These are phyloP conservation scores for Drosophila niveifrons DNA, from an alignment of 2,888 invertebrate species.

Conservation along the genomic window DNA sequence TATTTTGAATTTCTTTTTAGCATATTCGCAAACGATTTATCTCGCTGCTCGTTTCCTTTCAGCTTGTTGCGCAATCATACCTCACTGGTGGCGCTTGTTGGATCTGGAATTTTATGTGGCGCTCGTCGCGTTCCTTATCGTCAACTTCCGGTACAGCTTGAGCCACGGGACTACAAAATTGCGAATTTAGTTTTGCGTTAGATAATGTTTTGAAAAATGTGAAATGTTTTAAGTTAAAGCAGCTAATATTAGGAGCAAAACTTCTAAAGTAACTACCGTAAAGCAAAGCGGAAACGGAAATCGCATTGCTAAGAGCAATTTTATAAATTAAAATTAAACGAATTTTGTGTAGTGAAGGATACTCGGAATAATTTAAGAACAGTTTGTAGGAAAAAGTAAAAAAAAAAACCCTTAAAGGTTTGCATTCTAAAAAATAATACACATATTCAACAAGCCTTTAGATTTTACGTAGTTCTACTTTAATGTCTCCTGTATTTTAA, in stretches of 20 bases:
- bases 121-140: conserved; percentile 76
- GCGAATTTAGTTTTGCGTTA: conserved; percentile 40
- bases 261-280: neutral
- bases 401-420: no score
- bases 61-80: conserved; percentile 48
- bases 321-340: no score
- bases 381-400: no score
- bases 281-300: conserved; percentile 17
- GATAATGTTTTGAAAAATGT: conserved; percentile 17
- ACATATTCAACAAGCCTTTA: no score
- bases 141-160: conserved; percentile 57
- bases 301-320: no score
- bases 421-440: no score
- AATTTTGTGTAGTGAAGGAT: no score
- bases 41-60: conserved; percentile 23
- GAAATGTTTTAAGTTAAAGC: neutral
- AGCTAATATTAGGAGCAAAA: neutral
- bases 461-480: no score
- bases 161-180: conserved; percentile 63
- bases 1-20: neutral
- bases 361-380: no score
- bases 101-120: conserved; percentile 57
- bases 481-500: no score
- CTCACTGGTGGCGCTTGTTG: conserved; percentile 48
- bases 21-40: conserved; percentile 22